These are phyloP conservation scores for Spongilla lacustris DNA, from an alignment of 37 sponge, comb jelly and placozoan species.

Conservation along the genomic window DNA sequence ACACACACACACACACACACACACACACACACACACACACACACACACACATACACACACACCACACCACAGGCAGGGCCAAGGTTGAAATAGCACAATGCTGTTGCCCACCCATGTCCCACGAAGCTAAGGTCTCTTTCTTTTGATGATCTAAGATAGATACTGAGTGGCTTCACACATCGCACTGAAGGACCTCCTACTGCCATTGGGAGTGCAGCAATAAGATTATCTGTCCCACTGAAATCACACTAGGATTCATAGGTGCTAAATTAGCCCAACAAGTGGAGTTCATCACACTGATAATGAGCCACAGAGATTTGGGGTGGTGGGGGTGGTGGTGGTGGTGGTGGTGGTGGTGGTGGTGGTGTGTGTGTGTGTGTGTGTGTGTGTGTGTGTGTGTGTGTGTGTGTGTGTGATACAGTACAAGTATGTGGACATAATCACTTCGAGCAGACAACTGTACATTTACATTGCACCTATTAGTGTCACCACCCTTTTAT, in stretches of 20 bases:
- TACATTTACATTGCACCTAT: no score
- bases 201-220: not conserved
- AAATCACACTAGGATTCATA: not conserved
- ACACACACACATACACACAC: conserved; percentile 42
- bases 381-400: no score
- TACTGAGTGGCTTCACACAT: not conserved
- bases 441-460: no score
- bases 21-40: conserved; percentile 43
- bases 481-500: no score
- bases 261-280: not conserved
- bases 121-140: not conserved
- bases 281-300: not conserved
- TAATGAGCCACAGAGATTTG: not conserved
- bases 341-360: not conserved
- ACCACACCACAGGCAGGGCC: no score
- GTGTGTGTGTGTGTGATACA: no score
- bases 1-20: no score
- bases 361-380: no score
- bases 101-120: no score
- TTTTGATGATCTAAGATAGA: not conserved
- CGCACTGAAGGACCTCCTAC: not conserved
- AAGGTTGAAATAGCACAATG: no score
- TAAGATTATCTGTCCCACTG: not conserved
- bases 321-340: not conserved
- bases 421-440: no score